A percentile compares a stretch with the other conserved stretches of the same genome.
Conservation (phyloP, 2,797 vertebrate species). For the Chlorospingus semifuscus region DNA sequence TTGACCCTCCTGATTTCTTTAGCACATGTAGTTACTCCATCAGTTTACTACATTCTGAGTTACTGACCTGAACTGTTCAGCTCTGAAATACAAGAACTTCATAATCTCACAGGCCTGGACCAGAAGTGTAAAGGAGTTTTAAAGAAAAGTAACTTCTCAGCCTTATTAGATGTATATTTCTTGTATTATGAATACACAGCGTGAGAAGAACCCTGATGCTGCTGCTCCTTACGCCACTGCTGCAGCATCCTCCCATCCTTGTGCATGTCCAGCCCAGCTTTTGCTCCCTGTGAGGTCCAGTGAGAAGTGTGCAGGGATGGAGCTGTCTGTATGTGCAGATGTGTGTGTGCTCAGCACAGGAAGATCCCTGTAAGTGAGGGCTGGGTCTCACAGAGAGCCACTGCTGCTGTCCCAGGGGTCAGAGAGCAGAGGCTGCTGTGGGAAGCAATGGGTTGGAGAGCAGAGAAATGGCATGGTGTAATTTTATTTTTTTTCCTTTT, state of each 20-base stretch:
- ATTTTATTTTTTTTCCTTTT: fast-evolving
- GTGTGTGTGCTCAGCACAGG: not conserved
- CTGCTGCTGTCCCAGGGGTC: not conserved
- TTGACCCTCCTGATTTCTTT: not conserved
- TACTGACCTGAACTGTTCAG: not conserved
- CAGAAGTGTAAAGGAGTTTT: not conserved
- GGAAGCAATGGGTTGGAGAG: not conserved
- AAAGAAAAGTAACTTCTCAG: not conserved
- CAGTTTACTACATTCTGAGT: not conserved
- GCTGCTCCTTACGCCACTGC: not conserved
- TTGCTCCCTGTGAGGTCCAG: not conserved
- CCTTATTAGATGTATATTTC: not conserved
- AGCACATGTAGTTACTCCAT: not conserved
- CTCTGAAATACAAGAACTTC: not conserved
- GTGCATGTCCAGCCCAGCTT: not conserved
- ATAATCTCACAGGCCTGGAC: not conserved
- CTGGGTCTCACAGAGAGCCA: not conserved
- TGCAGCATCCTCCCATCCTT: not conserved
- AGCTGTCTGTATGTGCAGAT: fast-evolving
- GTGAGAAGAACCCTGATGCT: not conserved
- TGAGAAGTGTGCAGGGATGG: not conserved
- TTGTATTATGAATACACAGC: fast-evolving
- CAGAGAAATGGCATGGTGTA: not conserved
- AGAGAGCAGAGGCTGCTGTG: not conserved
- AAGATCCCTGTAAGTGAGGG: not conserved